Percentiles rank a stretch among this genome's conserved stretches.
Conservation (phyloP, 2,888 invertebrate species). For the Scaptodrosophila latifasciaeformis region DNA sequence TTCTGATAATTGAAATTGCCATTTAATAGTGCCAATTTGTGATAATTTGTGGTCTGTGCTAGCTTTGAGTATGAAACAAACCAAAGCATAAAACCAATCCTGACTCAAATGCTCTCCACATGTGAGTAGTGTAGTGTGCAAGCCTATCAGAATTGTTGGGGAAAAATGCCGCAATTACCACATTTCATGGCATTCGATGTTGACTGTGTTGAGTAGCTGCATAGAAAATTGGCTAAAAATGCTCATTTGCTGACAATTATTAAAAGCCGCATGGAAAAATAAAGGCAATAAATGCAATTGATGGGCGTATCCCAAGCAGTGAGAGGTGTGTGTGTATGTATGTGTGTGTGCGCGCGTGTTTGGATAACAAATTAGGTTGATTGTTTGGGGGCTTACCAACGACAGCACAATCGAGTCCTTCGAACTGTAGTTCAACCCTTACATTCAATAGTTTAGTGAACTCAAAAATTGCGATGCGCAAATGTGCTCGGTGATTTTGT, state of each 20-base stretch:
- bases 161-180: neutral
- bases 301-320: neutral
- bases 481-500: neutral
- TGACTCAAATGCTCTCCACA: neutral
- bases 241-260: slow-evolving; percentile 14
- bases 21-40: neutral
- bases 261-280: slow-evolving; percentile 46
- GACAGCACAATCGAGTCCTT: too few species aligned
- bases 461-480: slow-evolving; percentile 9
- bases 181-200: neutral
- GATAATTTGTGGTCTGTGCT: neutral
- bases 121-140: too few species aligned
- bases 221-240: neutral
- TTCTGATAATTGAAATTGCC: slow-evolving; percentile 48
- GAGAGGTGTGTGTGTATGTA: neutral
- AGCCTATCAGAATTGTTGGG: neutral
- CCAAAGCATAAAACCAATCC: neutral
- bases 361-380: slow-evolving; percentile 64
- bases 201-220: too few species aligned
- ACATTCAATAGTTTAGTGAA: slow-evolving; percentile 19
- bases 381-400: slow-evolving; percentile 43
- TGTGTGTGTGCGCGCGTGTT: neutral
- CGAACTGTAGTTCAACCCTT: too few species aligned
- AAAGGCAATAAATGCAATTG: slow-evolving; percentile 17
- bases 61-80: neutral